Conservation (phyloP, 2,797 vertebrate genomes). For the Dermochelys coriacea region DNA sequence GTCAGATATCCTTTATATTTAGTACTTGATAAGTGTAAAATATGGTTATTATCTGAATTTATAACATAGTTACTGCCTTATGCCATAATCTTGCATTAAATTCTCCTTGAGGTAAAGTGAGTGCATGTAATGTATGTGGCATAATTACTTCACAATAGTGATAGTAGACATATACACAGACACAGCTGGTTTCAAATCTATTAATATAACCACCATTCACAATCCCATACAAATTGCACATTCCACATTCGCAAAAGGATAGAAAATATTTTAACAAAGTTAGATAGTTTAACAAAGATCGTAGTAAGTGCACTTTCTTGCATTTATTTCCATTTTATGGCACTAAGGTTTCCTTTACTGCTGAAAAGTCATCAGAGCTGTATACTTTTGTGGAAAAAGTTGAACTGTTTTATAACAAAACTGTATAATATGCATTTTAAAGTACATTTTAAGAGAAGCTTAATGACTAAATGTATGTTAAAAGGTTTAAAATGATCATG, state of each 20-base stretch:
- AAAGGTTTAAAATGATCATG: background rate
- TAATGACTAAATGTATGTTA: background rate
- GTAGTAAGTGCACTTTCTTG: slow-evolving; percentile 73
- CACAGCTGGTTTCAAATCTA: slow-evolving; percentile 54
- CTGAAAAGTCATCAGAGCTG: slow-evolving; percentile 41
- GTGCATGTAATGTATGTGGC: background rate
- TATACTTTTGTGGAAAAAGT: background rate
- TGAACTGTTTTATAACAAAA: slow-evolving; percentile 42
- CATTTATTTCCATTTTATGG: slow-evolving; percentile 55
- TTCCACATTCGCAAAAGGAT: slow-evolving; percentile 45
- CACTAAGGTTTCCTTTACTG: slow-evolving; percentile 61
- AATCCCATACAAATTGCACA: slow-evolving; percentile 17
- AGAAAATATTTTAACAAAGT: slow-evolving; percentile 74
- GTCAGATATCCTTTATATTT: background rate
- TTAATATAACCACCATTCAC: slow-evolving; percentile 45
- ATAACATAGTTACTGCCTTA: background rate
- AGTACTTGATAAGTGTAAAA: background rate
- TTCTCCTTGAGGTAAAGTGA: background rate
- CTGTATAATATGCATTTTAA: background rate
- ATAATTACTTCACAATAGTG: background rate
- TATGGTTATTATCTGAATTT: background rate
- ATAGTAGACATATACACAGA: slow-evolving; percentile 24
- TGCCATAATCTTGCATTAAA: background rate
- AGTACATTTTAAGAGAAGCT: slow-evolving; percentile 19
- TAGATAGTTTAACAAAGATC: slow-evolving; percentile 70